Conservation (phyloP, 2,797 vertebrate genomes). For the Phataginus tetradactyla region DNA sequence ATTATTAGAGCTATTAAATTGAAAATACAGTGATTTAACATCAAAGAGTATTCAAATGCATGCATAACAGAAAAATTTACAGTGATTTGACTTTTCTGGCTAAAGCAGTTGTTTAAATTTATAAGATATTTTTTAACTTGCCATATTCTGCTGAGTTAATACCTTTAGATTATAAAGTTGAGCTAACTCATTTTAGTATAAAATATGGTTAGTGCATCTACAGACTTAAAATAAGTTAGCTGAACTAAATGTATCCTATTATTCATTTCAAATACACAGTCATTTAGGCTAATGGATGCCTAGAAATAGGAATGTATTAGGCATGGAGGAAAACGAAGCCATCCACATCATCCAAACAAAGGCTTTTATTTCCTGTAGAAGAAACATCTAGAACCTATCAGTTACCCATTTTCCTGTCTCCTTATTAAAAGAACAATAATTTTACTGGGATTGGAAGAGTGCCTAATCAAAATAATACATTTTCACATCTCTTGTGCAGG, state of each 20-base stretch:
- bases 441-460: not conserved
- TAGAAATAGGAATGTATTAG: constrained; percentile 39
- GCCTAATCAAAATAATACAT: not conserved
- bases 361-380: constrained; percentile 47
- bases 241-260: constrained; percentile 57
- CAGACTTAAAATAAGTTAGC: constrained; percentile 69
- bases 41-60: constrained; percentile 60
- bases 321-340: not conserved
- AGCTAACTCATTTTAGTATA: constrained; percentile 53
- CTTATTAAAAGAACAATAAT: constrained; percentile 35
- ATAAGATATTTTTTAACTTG: constrained; percentile 56
- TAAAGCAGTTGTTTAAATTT: constrained; percentile 64
- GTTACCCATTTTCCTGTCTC: not conserved
- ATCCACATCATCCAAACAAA: constrained; percentile 48
- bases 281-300: constrained; percentile 51
- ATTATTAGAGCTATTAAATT: constrained; percentile 63
- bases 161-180: constrained; percentile 62
- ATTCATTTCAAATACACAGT: constrained; percentile 54
- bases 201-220: constrained; percentile 56
- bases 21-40: constrained; percentile 72
- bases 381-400: not conserved
- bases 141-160: constrained; percentile 65
- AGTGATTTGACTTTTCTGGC: constrained; percentile 57
- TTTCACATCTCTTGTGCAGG: not conserved
- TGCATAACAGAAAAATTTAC: constrained; percentile 57